Base-by-base conservation (phyloP, 2,888 invertebrate genomes). In the Ectobius pallidus region DNA sequence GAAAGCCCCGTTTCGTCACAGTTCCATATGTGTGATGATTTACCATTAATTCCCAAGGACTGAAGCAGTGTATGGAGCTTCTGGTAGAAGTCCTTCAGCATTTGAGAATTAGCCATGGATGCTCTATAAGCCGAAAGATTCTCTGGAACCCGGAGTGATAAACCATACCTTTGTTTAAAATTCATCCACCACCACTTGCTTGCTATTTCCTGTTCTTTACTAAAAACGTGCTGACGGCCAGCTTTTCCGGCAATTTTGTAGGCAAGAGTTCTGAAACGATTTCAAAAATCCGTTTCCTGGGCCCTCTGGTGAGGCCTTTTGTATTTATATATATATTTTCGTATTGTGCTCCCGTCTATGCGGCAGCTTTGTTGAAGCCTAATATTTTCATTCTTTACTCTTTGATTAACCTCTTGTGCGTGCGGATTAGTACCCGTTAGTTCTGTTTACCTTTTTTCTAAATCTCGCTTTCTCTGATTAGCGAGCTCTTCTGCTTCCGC, bases 151-250 rank as follows among this genome's bases (percentile, higher is more conserved):
- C 68, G 4, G 3, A 68, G 42, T 25, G 49, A 49, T 49, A 68
- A n/a, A 16, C 49, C 49, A 20, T 68, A 68, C 25, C 68, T 27
- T 30, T 49, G 11, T 68, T 68, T 68, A 25, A 68, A 68, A 68
- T 68, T 14, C 14, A 1, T 25, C 68, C 49, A 68, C 68, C 49
- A 68, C 20, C 49, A 49, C 27, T 49, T 68, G 3, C 68, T 49
- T 20, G 68, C 49, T 49, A 14, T 30, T 20, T 68, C 44, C 27
- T 68, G 44, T 4, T 49, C 49, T 18, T 7, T 18, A n/a, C n/a
- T 49, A 18, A 49, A 49, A 18, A 49, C 7, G n/a, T 39, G 39
- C 14, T 42, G 20, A 65, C 22, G 42, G 1, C 20, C 42, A 39
- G 65, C 34, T 18, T 18, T 42, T 42, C 22, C 65, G 34, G 65